These are phyloP conservation scores for Piscicola geometra DNA, from an alignment of 2,888 invertebrate species.

Conservation along the genomic window DNA sequence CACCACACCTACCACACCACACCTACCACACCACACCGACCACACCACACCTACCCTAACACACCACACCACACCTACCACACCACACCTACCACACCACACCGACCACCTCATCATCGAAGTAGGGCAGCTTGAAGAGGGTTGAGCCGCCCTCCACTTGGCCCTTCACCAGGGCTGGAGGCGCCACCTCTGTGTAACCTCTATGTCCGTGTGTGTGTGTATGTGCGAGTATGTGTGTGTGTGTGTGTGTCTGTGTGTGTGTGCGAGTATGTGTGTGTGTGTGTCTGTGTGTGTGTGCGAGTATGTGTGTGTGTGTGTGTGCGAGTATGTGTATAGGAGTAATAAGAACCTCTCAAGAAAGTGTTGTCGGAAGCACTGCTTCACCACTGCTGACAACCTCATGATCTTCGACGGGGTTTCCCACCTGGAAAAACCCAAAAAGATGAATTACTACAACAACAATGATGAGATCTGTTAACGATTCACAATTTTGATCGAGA, in stretches of 20 bases:
- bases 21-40: neutral
- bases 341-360: neutral
- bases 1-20: neutral
- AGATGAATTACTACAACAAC: constrained; percentile 40
- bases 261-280: too few relatives aligned
- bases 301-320: too few relatives aligned
- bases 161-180: constrained; percentile 95
- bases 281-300: too few relatives aligned
- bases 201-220: neutral
- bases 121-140: constrained; percentile 72
- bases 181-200: constrained; percentile 65
- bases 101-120: constrained; percentile 59
- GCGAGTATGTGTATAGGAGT: neutral
- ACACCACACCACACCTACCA: neutral
- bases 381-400: constrained; percentile 5
- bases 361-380: neutral
- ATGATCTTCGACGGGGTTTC: constrained; percentile 9
- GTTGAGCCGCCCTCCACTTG: constrained; percentile 99
- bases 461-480: too few relatives aligned
- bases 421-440: neutral
- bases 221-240: neutral
- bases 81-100: neutral
- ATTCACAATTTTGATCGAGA: too few relatives aligned
- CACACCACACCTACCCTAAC: neutral
- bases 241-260: neutral